A percentile compares a stretch with the other conserved stretches of the same genome.
phyloP scores from a whole-genome alignment of 2,113 vertebrate species.

The Megalops atlanticus region DNA sequence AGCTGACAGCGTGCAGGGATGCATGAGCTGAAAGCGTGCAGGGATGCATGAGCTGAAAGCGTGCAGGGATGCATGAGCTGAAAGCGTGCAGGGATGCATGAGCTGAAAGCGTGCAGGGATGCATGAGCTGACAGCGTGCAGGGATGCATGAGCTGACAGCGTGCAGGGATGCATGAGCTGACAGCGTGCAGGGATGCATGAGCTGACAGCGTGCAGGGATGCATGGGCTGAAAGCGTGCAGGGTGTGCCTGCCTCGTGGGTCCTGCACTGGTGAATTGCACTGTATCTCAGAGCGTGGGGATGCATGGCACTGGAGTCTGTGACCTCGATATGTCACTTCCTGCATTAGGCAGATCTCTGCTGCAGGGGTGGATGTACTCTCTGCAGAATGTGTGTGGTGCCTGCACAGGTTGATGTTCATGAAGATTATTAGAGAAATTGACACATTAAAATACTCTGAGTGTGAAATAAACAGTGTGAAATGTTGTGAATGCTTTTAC shows the following conservation, averaged over 20 bases:
- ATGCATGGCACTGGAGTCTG: background rate
- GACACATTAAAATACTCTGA: background rate
- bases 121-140: background rate
- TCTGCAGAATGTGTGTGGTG: background rate
- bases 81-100: too few relatives aligned
- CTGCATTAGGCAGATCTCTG: background rate
- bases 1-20: too few relatives aligned
- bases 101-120: too few relatives aligned
- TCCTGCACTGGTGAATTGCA: background rate
- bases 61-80: too few relatives aligned
- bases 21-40: too few relatives aligned
- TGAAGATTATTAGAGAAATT: background rate
- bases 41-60: too few relatives aligned
- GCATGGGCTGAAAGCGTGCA: background rate
- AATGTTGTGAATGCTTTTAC: too few relatives aligned
- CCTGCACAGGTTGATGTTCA: background rate
- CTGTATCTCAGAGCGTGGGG: background rate
- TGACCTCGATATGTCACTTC: conserved; percentile 3
- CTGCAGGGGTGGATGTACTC: background rate
- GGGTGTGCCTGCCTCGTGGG: background rate
- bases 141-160: too few relatives aligned
- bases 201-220: too few relatives aligned
- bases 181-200: too few relatives aligned
- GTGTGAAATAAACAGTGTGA: background rate
- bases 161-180: too few relatives aligned